Evolutionary conservation across 1,140 invertebrate species (phyloP).

Genomic region (Sinonovacula constricta): DNA sequence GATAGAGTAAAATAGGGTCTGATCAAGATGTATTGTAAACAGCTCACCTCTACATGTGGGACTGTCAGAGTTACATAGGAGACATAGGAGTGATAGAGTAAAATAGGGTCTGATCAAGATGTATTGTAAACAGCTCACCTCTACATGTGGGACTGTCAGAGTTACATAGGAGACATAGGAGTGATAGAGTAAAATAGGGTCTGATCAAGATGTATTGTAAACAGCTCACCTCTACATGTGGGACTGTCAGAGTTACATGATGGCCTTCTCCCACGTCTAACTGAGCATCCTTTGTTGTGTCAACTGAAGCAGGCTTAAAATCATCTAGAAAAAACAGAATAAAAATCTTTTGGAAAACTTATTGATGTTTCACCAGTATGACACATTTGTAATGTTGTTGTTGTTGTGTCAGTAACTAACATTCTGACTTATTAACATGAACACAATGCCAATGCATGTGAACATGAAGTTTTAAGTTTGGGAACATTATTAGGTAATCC

Average conservation of each 20-base stretch:
- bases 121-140: too few relatives aligned
- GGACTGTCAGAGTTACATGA: constrained; percentile 93
- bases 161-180: too few relatives aligned
- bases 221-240: constrained; percentile 84
- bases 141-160: neutral
- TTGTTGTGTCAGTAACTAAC: neutral
- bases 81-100: too few relatives aligned
- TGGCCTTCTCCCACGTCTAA: constrained; percentile 93
- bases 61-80: neutral
- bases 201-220: too few relatives aligned
- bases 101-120: too few relatives aligned
- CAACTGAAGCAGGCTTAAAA: constrained; percentile 97
- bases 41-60: neutral
- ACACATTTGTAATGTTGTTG: neutral
- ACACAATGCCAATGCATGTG: too few relatives aligned
- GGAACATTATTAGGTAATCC: neutral
- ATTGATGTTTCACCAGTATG: neutral
- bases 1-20: too few relatives aligned
- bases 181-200: too few relatives aligned
- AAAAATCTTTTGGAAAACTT: neutral
- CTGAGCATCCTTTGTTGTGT: constrained; percentile 91
- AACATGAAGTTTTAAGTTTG: neutral
- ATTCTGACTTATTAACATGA: too few relatives aligned
- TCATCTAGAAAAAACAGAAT: constrained; percentile 81
- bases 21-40: too few relatives aligned